A percentile compares a stretch with the other conserved stretches of the same genome.
Evolutionary conservation across 2,113 vertebrate genomes (phyloP).

Genomic region (Mormoops blainvillei): DNA sequence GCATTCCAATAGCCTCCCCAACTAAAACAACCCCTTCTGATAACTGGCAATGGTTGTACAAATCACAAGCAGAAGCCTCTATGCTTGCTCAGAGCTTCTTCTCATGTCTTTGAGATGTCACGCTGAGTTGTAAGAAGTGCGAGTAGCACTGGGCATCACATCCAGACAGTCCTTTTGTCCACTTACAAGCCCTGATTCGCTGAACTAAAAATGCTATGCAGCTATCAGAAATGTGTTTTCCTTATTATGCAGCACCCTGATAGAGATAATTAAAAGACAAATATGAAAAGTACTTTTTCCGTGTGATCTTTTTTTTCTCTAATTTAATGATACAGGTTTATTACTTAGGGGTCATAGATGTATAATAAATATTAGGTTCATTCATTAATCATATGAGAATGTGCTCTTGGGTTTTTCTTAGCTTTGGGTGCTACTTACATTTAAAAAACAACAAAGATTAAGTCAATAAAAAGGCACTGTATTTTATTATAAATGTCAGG

Average conservation of each 20-base stretch:
- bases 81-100: conserved; percentile 22
- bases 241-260: background rate
- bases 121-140: background rate
- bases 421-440: background rate
- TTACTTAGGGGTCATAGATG: background rate
- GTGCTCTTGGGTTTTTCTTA: background rate
- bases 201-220: background rate
- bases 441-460: background rate
- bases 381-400: background rate
- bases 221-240: background rate
- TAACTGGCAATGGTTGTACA: background rate
- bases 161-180: background rate
- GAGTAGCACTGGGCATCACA: background rate
- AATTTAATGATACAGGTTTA: background rate
- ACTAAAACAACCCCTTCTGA: background rate
- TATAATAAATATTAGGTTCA: background rate
- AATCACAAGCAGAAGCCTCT: conserved; percentile 28
- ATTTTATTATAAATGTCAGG: background rate
- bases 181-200: background rate
- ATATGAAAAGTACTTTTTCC: background rate
- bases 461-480: background rate
- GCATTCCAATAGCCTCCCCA: background rate
- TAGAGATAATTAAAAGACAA: background rate
- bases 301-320: background rate
- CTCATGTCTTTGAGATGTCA: background rate